These are phyloP conservation scores for Aphis gossypii DNA, from an alignment of 1,140 invertebrate genomes.

Conservation along the genomic window DNA sequence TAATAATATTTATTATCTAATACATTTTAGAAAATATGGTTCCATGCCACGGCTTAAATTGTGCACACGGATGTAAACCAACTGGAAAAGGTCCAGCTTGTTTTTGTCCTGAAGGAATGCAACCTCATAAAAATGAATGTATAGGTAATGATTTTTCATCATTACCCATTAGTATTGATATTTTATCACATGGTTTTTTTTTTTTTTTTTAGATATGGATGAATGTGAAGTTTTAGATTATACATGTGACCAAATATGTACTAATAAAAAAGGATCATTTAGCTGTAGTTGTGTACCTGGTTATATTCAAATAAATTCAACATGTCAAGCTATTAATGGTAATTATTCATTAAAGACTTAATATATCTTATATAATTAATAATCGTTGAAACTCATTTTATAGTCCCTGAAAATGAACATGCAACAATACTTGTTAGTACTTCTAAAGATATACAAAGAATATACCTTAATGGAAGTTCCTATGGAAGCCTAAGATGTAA, in stretches of 20 bases:
- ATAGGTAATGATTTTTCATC: constrained; percentile 65
- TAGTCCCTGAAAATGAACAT: constrained; percentile 67
- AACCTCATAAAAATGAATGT: constrained; percentile 71
- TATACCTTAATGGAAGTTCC: constrained; percentile 67
- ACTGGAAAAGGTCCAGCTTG: constrained; percentile 75
- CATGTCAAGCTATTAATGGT: constrained; percentile 76
- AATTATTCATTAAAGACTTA: constrained; percentile 55
- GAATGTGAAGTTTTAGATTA: constrained; percentile 75
- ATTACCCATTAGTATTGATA: no score
- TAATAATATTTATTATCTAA: not conserved
- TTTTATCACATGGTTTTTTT: constrained; percentile 59
- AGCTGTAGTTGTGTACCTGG: constrained; percentile 79
- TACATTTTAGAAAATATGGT: constrained; percentile 66
- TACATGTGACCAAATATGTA: constrained; percentile 81
- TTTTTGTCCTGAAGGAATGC: constrained; percentile 77
- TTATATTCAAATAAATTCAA: constrained; percentile 70
- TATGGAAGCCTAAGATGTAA: constrained; percentile 64
- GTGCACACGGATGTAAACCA: constrained; percentile 73
- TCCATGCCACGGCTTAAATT: constrained; percentile 69
- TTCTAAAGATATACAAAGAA: constrained; percentile 66
- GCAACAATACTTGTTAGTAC: constrained; percentile 69
- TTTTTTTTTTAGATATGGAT: constrained; percentile 72
- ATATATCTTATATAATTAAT: constrained; percentile 31
- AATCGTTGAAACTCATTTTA: constrained; percentile 60
- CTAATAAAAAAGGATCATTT: constrained; percentile 75